These are phyloP conservation scores for Festucalex cinctus DNA, from an alignment of 2,113 vertebrate genomes.

Conservation along the genomic window DNA sequence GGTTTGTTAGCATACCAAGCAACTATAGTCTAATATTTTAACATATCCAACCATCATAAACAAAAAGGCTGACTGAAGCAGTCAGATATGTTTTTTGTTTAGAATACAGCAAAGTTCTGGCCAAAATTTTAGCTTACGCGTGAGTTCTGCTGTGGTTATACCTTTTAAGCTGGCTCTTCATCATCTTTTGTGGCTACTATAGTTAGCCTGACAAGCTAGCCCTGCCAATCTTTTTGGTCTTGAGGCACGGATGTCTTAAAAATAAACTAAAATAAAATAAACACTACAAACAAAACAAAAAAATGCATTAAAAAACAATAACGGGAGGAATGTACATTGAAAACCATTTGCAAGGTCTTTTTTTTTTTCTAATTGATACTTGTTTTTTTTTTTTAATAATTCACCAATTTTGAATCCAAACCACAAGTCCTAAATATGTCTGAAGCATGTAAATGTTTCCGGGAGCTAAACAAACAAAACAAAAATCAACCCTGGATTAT, in stretches of 20 bases:
- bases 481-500: constrained; percentile 10
- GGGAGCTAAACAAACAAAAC: constrained; percentile 12
- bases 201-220: background rate
- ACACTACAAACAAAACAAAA: constrained; percentile 6
- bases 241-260: constrained; percentile 6
- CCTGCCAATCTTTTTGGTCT: constrained; percentile 26
- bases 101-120: background rate
- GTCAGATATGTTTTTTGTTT: background rate
- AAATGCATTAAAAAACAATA: constrained; percentile 11
- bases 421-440: constrained; percentile 15
- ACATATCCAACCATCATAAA: too few species aligned
- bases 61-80: too few species aligned
- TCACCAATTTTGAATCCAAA: constrained; percentile 14
- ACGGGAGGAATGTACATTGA: constrained; percentile 13
- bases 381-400: background rate
- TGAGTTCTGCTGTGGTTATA: background rate
- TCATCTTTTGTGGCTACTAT: background rate
- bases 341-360: constrained; percentile 23
- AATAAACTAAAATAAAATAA: constrained; percentile 21
- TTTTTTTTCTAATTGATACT: background rate
- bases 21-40: too few species aligned
- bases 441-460: constrained; percentile 18
- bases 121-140: background rate
- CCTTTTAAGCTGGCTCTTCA: background rate
- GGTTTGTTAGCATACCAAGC: too few species aligned